Conservation (phyloP, 2,797 vertebrate species). For the Salarias fasciatus region DNA sequence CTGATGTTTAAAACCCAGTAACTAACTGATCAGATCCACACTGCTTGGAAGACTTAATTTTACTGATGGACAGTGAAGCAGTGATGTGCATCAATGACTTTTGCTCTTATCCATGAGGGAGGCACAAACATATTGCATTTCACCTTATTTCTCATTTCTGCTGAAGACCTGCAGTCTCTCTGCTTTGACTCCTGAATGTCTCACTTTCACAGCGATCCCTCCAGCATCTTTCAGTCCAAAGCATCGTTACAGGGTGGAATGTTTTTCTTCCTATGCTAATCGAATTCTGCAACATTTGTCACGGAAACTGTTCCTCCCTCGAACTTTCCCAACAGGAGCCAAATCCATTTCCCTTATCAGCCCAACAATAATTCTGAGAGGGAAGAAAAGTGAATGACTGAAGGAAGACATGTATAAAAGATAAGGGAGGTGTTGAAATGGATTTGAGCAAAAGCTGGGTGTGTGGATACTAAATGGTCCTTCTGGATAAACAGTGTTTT, state of each 20-base stretch:
- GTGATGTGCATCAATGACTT: too few species aligned
- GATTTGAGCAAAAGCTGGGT: slow-evolving; percentile 29
- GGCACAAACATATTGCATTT: too few species aligned
- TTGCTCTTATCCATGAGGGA: too few species aligned
- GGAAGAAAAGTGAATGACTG: slow-evolving; percentile 25
- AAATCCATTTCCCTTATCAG: slow-evolving; percentile 45
- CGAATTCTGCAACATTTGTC: slow-evolving; percentile 19
- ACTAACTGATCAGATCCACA: too few species aligned
- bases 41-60: too few species aligned
- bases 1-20: too few species aligned
- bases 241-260: not conserved
- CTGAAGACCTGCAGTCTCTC: too few species aligned
- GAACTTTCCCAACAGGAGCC: slow-evolving; percentile 23
- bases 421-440: slow-evolving; percentile 30
- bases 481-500: slow-evolving; percentile 25
- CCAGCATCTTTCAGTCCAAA: not conserved
- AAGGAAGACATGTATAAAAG: slow-evolving; percentile 42
- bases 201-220: too few species aligned
- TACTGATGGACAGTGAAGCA: too few species aligned
- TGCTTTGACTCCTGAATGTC: too few species aligned
- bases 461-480: slow-evolving; percentile 21
- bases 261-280: slow-evolving; percentile 12
- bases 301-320: slow-evolving; percentile 12
- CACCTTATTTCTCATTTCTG: too few species aligned
- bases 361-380: slow-evolving; percentile 2